Base-by-base conservation (phyloP, 2,113 vertebrate species). In the Odontesthes bonariensis region DNA sequence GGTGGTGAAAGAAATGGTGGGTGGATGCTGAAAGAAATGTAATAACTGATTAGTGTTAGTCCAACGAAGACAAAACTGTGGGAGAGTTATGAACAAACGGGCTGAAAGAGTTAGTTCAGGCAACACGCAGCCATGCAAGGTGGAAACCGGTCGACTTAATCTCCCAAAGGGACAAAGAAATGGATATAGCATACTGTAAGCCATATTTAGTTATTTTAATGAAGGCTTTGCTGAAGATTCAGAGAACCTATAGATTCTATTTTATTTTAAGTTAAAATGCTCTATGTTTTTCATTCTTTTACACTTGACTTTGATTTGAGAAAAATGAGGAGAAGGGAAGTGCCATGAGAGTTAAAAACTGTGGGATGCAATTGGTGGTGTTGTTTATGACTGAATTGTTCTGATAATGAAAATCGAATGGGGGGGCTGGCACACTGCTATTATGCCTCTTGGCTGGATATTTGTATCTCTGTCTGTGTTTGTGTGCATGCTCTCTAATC, bases 331-430 rank as follows among this genome's bases (percentile, higher is more conserved):
- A 44, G 60, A 44, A 51, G 56, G 27, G 69, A 17, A 27, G 65
- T 57, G 52, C 27, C 58, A 22, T 22, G 32, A 49, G 52, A 61
- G 54, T 7, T 10, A 49, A 51, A 67, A 70, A 58, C 58, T 46
- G 68, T 54, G 46, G 47, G 14, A 62, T 73, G 42, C 69, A 60
- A 58, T 40, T 68, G 69, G n/a, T 77, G 76, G 16, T 78, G 70
- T 68, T 82, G 79, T 83, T 84, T 67, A 72, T 81, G 75, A 51
- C 22, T 2, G 56, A 68, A 82, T 73, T 73, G 70, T 71, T 74
- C 69, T 57, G 44, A 63, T 89, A 89, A 90, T 81, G 77, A 86
- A 69, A 84, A 80, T 78, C 9, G 69, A 89, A 81, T 65, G 62
- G 66, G 27, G 27, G 59, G 64, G 46, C 78, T 73, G 81, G 81